Evolutionary conservation across 2,113 vertebrate genomes (phyloP).

Genomic region (Leucoraja erinaceus): DNA sequence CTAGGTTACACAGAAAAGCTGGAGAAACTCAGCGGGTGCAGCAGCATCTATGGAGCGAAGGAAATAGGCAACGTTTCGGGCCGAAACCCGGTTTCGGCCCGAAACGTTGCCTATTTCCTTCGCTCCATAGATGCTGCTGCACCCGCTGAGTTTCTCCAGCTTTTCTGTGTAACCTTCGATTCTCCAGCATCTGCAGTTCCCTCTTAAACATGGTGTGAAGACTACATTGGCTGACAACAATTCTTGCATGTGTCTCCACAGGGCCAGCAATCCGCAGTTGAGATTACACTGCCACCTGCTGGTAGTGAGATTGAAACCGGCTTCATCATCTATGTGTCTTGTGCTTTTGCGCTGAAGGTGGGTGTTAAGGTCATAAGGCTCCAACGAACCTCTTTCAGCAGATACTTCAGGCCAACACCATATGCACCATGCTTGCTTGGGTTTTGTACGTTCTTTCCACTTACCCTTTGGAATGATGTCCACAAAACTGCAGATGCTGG

Average conservation of each 20-base stretch:
- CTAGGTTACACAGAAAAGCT: no score
- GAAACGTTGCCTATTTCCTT: no score
- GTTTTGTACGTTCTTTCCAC: not conserved
- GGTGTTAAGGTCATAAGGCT: not conserved
- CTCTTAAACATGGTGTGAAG: no score
- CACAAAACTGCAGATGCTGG: no score
- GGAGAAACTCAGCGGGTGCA: no score
- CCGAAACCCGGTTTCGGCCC: no score
- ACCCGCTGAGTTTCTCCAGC: no score
- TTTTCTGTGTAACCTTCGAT: no score
- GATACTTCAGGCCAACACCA: not conserved
- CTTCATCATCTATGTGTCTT: constrained; percentile 46
- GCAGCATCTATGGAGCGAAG: no score
- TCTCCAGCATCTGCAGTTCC: no score
- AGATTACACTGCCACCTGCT: constrained; percentile 54
- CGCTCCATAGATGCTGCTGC: no score
- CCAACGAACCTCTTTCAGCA: not conserved
- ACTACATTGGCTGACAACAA: not conserved
- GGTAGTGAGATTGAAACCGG: constrained; percentile 46
- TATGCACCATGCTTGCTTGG: not conserved
- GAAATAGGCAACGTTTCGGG: no score
- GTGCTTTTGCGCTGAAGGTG: constrained; percentile 48
- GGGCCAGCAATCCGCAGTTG: constrained; percentile 43
- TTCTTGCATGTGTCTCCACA: constrained; percentile 31
- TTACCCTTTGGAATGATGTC: not conserved